Evolutionary conservation across 1,140 invertebrate genomes (phyloP), one percentile per base, ranked within the genome.

Genomic region (Heliothis virescens): DNA sequence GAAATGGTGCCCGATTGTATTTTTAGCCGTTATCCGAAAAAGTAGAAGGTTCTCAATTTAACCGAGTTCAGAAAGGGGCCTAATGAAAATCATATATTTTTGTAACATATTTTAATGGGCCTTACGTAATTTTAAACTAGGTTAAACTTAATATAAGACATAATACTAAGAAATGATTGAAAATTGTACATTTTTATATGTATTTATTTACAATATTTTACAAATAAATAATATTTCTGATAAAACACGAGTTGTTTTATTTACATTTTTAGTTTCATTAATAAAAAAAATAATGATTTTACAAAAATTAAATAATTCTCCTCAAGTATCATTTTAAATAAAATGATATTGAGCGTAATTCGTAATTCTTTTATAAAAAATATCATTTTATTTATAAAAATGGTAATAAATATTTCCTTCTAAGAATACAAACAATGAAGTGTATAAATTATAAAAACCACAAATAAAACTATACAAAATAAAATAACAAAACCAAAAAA

Each of bases 41-140:
- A 41, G 34, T 9, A 41, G 5, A 5, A 41, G 34, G 34, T 41
- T 41, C 1, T 41, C 9, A 7, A n/a, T 18, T 18, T 5, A 57
- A 57, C 16, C 10, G 9, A 15, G n/a, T 16, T 9, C 21, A 11
- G 21, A 10, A 57, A 41, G 60, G 60, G 12, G 3, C 41, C n/a
- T 11, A 18, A 47, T 12, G 47, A 16, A 65, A 47, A 65, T 12
- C 16, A 10, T 1, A 47, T 34, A 48, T 18, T 48, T 10, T 16
- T 41, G 12, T 12, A 48, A 18, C 12, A 47, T 47, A 16, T 9
- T 41, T 65, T 18, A 48, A 16, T 63, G 71, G 41, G 29, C 52
- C 57, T 75, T 59, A 60, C 60, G 15, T 59, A 74, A 74, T 79
- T 72, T 72, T 65, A 65, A 47, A 12, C 34, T 65, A 65, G 3